A percentile compares a stretch with the other conserved stretches of the same genome.
Conservation (phyloP, 2,888 invertebrate species). For the Drosophila prolongata region DNA sequence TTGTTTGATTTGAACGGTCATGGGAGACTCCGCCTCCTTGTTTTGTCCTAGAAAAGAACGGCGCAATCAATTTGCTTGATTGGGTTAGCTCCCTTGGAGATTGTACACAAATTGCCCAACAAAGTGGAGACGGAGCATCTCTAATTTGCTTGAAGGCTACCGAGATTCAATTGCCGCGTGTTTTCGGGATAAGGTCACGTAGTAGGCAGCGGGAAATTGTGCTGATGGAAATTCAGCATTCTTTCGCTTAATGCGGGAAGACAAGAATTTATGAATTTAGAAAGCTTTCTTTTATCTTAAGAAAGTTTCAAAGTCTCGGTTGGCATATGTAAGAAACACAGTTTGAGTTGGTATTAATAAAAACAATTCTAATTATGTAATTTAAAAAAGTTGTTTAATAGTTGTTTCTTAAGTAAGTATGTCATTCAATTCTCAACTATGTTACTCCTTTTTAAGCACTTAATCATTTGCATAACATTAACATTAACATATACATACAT, state of each 20-base stretch:
- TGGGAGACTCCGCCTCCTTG: constrained; percentile 25
- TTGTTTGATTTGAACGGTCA: constrained; percentile 59
- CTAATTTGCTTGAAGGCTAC: constrained; percentile 30
- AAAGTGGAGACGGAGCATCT: constrained; percentile 42
- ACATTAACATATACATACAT: too few relatives aligned
- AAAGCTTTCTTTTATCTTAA: not conserved
- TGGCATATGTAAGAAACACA: too few relatives aligned
- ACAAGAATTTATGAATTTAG: not conserved
- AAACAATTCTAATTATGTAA: too few relatives aligned
- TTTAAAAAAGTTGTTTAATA: too few relatives aligned
- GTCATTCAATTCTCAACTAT: not conserved
- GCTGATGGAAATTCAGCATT: constrained; percentile 21
- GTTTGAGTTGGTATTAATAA: not conserved
- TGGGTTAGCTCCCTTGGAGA: constrained; percentile 58
- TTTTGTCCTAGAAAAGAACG: constrained; percentile 31
- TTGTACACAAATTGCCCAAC: constrained; percentile 61
- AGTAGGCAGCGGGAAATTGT: constrained; percentile 18
- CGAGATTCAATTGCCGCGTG: constrained; percentile 25
- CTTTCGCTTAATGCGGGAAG: not conserved
- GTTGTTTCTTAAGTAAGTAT: not conserved
- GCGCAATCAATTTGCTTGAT: constrained; percentile 62
- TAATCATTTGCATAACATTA: constrained; percentile 4
- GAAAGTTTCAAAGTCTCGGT: not conserved
- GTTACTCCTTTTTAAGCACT: not conserved
- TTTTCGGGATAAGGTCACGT: constrained; percentile 26